Evolutionary conservation across 1,140 invertebrate genomes (phyloP).

Genomic region (Trigoniulus corallinus): DNA sequence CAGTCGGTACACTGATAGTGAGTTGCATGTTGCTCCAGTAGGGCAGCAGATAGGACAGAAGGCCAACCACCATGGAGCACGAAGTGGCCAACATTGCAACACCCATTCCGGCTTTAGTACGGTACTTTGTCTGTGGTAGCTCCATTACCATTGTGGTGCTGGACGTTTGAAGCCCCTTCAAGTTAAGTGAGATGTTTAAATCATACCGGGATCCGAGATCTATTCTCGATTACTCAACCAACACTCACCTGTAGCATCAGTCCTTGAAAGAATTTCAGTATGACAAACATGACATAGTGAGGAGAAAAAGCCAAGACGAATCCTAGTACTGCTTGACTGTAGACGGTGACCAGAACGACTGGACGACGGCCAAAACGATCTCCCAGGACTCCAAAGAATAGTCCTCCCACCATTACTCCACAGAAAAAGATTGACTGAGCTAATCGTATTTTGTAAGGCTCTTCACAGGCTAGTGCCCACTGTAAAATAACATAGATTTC

Average conservation of each 20-base stretch:
- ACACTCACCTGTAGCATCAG: constrained; percentile 21
- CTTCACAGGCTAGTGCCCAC: constrained; percentile 36
- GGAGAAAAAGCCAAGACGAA: constrained; percentile 15
- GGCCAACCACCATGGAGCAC: constrained; percentile 25
- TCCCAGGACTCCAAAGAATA: constrained; percentile 32
- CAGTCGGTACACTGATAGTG: constrained; percentile 27
- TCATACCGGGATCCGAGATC: background rate
- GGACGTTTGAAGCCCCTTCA: constrained; percentile 6
- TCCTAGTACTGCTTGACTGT: background rate
- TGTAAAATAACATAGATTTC: too few relatives aligned
- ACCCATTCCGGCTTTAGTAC: constrained; percentile 30
- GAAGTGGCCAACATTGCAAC: constrained; percentile 26
- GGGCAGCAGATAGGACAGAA: constrained; percentile 26
- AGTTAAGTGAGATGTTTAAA: background rate
- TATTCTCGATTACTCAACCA: background rate
- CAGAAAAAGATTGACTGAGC: constrained; percentile 31
- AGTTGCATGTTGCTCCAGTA: constrained; percentile 33
- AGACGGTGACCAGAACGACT: background rate
- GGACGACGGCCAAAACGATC: constrained; percentile 33
- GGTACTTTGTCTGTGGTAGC: constrained; percentile 30
- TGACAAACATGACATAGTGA: constrained; percentile 19
- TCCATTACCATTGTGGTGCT: constrained; percentile 26
- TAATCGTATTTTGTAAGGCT: constrained; percentile 25
- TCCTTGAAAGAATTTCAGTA: constrained; percentile 22
- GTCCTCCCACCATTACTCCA: constrained; percentile 35